A percentile compares a stretch with the other conserved stretches of the same genome.
Evolutionary conservation across 2,113 vertebrate species (phyloP).

Genomic region (Coptodon rendalli): DNA sequence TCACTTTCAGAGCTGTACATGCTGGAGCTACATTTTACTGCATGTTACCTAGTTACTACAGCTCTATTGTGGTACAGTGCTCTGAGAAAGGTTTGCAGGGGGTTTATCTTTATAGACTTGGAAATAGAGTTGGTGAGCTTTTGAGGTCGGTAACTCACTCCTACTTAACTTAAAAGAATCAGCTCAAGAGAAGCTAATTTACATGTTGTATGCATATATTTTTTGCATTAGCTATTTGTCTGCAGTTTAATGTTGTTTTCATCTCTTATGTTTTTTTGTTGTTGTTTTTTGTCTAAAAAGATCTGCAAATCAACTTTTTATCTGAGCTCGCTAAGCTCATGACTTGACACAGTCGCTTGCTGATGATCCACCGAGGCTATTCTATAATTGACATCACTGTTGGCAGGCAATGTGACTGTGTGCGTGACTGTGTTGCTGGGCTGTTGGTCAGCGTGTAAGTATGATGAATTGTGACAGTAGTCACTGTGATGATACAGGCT

Average conservation of each 20-base stretch:
- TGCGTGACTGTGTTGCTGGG: neutral
- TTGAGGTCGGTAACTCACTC: neutral
- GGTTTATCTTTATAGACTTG: neutral
- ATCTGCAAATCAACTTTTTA: neutral
- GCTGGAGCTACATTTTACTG: neutral
- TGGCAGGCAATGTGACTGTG: neutral
- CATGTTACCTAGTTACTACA: neutral
- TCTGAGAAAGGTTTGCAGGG: neutral
- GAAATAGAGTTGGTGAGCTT: neutral
- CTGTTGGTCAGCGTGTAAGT: conserved; percentile 33
- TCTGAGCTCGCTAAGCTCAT: neutral
- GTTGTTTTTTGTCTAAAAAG: neutral
- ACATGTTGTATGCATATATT: neutral
- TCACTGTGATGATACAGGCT: conserved; percentile 31
- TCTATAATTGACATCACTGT: conserved; percentile 6
- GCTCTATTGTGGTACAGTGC: neutral
- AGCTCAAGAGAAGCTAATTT: neutral
- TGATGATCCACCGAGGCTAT: neutral
- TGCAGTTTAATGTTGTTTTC: neutral
- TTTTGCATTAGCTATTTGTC: neutral
- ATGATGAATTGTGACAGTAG: conserved; percentile 34
- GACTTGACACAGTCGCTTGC: neutral
- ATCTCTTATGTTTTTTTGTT: neutral
- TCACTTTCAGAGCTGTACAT: neutral
- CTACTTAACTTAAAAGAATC: neutral